Evolutionary conservation across 1,140 invertebrate species (phyloP).

Genomic region (Pachyrhynchus sulphureomaculatus): DNA sequence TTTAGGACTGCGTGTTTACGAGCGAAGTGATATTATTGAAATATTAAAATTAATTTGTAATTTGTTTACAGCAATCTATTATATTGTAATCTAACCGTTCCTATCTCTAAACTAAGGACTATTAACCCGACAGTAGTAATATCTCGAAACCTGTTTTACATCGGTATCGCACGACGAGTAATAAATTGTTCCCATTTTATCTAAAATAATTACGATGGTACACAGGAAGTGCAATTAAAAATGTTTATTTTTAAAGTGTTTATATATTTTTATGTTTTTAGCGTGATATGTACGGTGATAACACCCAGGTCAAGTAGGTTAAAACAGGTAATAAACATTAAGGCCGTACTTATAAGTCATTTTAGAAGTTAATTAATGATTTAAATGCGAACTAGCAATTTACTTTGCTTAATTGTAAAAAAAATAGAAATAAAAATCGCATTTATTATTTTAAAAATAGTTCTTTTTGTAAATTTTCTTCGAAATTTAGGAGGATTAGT

Average conservation of each 20-base stretch:
- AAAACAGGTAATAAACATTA: no score
- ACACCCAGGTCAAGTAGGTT: neutral
- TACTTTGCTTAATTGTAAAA: no score
- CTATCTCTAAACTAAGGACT: conserved; percentile 12
- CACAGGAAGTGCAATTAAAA: conserved; percentile 30
- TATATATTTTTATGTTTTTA: conserved; percentile 1
- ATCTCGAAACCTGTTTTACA: conserved; percentile 28
- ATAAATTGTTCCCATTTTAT: conserved; percentile 26
- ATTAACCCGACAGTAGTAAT: conserved; percentile 26
- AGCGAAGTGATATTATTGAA: no score
- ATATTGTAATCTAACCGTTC: conserved; percentile 12
- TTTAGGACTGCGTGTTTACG: no score
- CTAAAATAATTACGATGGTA: conserved; percentile 24
- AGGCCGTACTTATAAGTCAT: no score
- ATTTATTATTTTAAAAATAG: no score
- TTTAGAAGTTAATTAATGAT: no score
- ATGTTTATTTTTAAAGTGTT: conserved; percentile 16
- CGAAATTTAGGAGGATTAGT: no score
- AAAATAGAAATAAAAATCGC: no score
- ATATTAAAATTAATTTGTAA: no score
- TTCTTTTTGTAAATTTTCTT: no score
- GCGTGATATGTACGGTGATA: neutral
- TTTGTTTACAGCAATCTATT: conserved; percentile 10
- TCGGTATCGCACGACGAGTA: conserved; percentile 20
- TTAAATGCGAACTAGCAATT: no score